Conservation (phyloP, 2,888 invertebrate genomes). For the Ormyrus rosae region DNA sequence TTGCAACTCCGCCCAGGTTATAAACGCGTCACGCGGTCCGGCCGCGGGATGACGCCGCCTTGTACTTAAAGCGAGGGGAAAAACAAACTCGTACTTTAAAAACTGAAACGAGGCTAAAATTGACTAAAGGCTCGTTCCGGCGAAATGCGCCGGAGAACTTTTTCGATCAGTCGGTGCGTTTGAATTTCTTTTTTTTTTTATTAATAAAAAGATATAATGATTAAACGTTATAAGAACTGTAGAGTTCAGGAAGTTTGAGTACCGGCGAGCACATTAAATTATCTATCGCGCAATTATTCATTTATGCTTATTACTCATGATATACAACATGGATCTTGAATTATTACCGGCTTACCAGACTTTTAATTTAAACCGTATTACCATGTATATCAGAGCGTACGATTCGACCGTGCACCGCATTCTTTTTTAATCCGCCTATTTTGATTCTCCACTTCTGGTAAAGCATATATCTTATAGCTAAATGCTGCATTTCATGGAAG, state of each 20-base stretch:
- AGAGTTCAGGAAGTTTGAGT: constrained; percentile 46
- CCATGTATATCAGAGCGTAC: constrained; percentile 70
- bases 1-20: constrained; percentile 62
- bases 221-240: constrained; percentile 16
- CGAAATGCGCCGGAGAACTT: no score
- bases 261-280: constrained; percentile 68
- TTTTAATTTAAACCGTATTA: constrained; percentile 72
- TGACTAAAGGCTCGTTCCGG: no score
- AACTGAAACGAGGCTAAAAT: no score
- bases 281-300: constrained; percentile 74
- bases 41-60: no score
- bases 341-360: constrained; percentile 73
- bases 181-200: no score
- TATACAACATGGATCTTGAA: constrained; percentile 72
- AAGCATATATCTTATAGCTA: constrained; percentile 56
- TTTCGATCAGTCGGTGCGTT: no score
- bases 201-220: not conserved
- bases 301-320: constrained; percentile 75
- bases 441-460: constrained; percentile 59
- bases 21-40: no score
- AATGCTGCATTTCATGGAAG: not conserved
- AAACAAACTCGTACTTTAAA: no score
- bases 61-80: no score
- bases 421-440: constrained; percentile 46
- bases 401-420: constrained; percentile 53